phyloP scores from a whole-genome alignment of 2,888 invertebrate species.

The Euproctis similis region DNA sequence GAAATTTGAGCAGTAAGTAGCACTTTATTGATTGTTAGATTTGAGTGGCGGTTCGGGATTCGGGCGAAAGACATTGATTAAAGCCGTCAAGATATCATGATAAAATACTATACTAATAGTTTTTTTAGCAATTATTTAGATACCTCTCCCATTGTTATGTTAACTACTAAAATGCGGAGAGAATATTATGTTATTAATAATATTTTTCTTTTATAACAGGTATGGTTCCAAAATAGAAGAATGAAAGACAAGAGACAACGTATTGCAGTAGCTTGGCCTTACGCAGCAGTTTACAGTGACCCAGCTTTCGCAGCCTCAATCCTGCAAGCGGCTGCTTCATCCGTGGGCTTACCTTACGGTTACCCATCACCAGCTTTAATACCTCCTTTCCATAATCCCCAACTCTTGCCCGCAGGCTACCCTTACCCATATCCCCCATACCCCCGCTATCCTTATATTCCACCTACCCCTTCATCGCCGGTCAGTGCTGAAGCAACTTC shows the following conservation, averaged over 20 bases:
- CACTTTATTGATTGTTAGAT: no score
- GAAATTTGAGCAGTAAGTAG: no score
- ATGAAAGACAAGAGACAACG: constrained; percentile 99
- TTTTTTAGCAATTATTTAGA: no score
- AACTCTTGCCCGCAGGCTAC: constrained; percentile 73
- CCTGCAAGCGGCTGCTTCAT: constrained; percentile 90
- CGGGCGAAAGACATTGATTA: no score
- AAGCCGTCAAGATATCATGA: no score
- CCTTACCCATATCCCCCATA: constrained; percentile 76
- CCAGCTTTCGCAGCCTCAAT: constrained; percentile 95
- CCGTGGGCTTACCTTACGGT: constrained; percentile 79
- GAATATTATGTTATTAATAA: no score
- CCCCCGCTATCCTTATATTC: constrained; percentile 73
- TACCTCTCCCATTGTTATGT: no score
- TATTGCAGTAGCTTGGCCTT: constrained; percentile 96
- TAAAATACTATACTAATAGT: no score
- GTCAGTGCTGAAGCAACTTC: constrained; percentile 53
- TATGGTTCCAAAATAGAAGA: constrained; percentile 97
- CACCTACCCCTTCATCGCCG: constrained; percentile 65
- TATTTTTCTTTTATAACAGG: constrained; percentile 77
- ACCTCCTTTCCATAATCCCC: constrained; percentile 74
- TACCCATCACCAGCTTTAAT: constrained; percentile 76
- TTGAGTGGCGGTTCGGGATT: no score
- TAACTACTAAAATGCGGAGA: no score
- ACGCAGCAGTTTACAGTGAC: constrained; percentile 94